Conservation (phyloP, 2,888 invertebrate species). For the Zeuzera pyrina region DNA sequence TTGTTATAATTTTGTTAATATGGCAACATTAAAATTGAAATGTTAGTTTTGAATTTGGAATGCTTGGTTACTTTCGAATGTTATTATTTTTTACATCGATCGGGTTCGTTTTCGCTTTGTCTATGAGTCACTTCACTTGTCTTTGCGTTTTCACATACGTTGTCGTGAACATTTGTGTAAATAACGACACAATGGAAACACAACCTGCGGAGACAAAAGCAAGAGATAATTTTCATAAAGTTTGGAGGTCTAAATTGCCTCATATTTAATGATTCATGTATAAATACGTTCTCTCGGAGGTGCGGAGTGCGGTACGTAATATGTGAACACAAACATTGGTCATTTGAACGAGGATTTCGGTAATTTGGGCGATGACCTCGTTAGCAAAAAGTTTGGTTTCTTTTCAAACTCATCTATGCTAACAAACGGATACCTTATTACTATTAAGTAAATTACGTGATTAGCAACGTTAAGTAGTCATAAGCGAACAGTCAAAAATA, state of each 20-base stretch:
- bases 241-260: neutral
- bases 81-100: slow-evolving; percentile 35
- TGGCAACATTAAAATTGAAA: slow-evolving; percentile 61
- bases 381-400: no score
- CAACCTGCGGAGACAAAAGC: slow-evolving; percentile 46
- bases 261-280: neutral
- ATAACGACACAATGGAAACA: slow-evolving; percentile 34
- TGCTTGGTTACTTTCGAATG: slow-evolving; percentile 41
- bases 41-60: slow-evolving; percentile 52
- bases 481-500: no score
- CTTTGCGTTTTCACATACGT: slow-evolving; percentile 41
- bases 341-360: no score
- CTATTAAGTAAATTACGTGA: no score
- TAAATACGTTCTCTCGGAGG: no score
- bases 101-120: slow-evolving; percentile 27
- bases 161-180: slow-evolving; percentile 58
- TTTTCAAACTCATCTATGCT: no score
- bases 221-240: slow-evolving; percentile 37
- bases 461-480: no score
- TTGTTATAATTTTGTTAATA: slow-evolving; percentile 46
- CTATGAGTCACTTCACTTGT: slow-evolving; percentile 33
- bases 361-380: no score
- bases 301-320: no score
- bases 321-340: no score
- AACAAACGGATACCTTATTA: no score